Evolutionary conservation across 2,797 vertebrate species (phyloP), one percentile per base, ranked within the genome.

Genomic region (Alosa sapidissima): DNA sequence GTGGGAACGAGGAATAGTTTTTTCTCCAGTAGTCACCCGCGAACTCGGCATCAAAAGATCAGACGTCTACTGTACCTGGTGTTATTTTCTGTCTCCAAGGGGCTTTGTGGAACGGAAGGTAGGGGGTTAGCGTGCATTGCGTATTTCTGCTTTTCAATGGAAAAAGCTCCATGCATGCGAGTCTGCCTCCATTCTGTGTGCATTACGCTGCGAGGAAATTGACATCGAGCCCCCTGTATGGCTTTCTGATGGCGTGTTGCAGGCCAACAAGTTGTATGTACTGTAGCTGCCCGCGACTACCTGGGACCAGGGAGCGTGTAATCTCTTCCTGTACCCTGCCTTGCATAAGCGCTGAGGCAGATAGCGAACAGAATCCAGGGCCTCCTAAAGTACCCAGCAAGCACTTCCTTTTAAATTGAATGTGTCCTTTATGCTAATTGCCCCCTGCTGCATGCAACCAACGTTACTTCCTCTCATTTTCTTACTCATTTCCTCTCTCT

Each of bases 371-470:
- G 65, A 3, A 68, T 72, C 85, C 86, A 83, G 45, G 72, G 41
- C 72, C 41, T 84, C 85, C 81, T 65, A 84, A 72, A 83, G 81
- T 33, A 55, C 84, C 82, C 84, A 86, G 85, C 52, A 81, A 62
- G 54, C 60, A 19, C 87, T 88, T 88, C 54, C 65, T 51, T 84
- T 90, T 92, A 91, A 90, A 87, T 84, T 88, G 86, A 89, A 91
- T 85, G 85, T 82, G 86, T 90, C 91, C 92, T 91, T 93, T 92
- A 90, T 92, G 88, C 89, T 92, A 92, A 94, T 93, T 88, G 87
- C 89, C 10, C 49, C 87, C 83, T 41, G 84, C 72, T 62, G n/a
- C 72, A 81, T 78, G 68, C 24, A 72, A 41, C 86, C 49, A 85
- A 72, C 68, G 21, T 48, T 6, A 47, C 83, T 89, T 78, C 68